A percentile compares a stretch with the other conserved stretches of the same genome.
phyloP scores from a whole-genome alignment of 2,888 invertebrate genomes.

The Agrilus biguttatus region DNA sequence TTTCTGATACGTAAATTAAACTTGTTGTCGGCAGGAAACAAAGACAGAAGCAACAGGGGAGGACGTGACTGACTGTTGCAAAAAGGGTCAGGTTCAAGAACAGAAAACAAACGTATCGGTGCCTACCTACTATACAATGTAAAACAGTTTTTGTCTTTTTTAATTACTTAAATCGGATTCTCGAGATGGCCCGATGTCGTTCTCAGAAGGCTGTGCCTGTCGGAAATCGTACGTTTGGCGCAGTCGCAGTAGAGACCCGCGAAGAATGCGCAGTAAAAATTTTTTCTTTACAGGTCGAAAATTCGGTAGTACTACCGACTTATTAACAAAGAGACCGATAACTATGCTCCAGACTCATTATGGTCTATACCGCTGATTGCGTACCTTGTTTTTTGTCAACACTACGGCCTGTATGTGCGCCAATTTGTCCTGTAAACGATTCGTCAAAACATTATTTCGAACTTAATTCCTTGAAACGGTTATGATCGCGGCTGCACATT shows the following conservation, averaged over 20 bases:
- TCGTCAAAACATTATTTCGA: no score
- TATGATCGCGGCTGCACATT: no score
- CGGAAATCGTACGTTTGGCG: conserved; percentile 6
- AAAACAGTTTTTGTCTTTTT: conserved; percentile 13
- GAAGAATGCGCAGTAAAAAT: not conserved
- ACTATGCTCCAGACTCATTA: no score
- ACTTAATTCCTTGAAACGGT: no score
- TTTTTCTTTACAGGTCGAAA: not conserved
- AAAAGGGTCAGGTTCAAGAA: conserved; percentile 6
- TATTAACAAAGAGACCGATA: no score
- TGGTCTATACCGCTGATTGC: no score
- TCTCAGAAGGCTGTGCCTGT: conserved; percentile 1
- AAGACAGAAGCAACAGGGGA: not conserved
- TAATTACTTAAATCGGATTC: conserved; percentile 13
- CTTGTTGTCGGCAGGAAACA: not conserved
- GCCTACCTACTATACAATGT: conserved; percentile 11
- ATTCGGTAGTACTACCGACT: no score
- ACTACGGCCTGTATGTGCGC: no score
- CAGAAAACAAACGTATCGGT: conserved; percentile 12
- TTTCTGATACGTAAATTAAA: no score
- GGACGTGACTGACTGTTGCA: conserved; percentile 5
- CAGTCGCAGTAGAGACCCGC: not conserved
- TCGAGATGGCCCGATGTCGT: conserved; percentile 7
- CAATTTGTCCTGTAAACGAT: no score
- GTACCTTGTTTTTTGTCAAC: no score